Conservation (phyloP, 2,888 invertebrate genomes). For the Macrosoma leucophasiata region DNA sequence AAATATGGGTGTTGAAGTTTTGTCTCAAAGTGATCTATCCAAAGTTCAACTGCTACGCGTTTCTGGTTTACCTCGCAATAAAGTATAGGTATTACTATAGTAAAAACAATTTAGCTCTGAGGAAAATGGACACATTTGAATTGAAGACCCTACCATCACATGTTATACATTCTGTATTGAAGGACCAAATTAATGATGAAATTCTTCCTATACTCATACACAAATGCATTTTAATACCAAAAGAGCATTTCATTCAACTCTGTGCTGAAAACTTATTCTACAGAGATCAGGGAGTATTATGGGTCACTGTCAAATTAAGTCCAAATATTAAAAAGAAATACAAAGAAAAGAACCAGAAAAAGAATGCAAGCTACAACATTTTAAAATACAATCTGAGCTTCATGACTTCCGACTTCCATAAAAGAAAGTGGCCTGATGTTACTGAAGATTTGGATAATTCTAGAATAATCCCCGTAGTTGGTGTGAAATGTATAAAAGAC, state of each 20-base stretch:
- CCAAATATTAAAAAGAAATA: conserved; percentile 40
- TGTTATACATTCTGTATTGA: conserved; percentile 36
- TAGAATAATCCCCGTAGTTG: conserved; percentile 56
- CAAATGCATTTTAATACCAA: conserved; percentile 58
- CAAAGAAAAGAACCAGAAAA: conserved; percentile 30
- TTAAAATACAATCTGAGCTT: conserved; percentile 46
- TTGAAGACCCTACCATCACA: conserved; percentile 45
- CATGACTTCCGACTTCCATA: conserved; percentile 56
- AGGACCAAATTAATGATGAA: conserved; percentile 38
- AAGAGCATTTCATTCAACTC: conserved; percentile 54
- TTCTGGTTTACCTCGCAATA: conserved; percentile 59
- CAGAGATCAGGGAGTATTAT: conserved; percentile 58
- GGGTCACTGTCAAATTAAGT: conserved; percentile 54
- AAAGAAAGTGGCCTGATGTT: conserved; percentile 47
- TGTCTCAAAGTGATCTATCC: conserved; percentile 65
- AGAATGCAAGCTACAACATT: conserved; percentile 27
- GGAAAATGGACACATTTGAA: conserved; percentile 42
- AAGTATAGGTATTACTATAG: conserved; percentile 52
- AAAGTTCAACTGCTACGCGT: conserved; percentile 59
- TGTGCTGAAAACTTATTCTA: conserved; percentile 65
- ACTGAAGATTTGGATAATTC: conserved; percentile 35
- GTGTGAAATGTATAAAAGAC: conserved; percentile 41
- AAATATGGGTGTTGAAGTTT: conserved; percentile 66
- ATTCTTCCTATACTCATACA: conserved; percentile 43
- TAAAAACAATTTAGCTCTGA: conserved; percentile 30